Percentiles rank a stretch among this genome's conserved stretches.
Conservation (phyloP, 1,140 invertebrate species). For the Oppia nitens region DNA sequence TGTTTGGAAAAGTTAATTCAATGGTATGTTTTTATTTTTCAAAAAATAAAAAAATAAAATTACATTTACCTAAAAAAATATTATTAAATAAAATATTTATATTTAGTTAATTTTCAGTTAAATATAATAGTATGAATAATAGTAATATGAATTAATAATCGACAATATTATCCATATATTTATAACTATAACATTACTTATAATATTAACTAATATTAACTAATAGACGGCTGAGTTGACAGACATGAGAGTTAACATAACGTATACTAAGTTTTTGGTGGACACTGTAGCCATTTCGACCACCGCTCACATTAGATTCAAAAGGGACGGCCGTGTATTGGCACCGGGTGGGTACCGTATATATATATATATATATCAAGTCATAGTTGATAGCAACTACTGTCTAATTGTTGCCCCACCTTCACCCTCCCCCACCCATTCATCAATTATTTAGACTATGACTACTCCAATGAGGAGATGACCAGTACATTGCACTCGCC, state of each 20-base stretch:
- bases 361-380: neutral
- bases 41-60: no score
- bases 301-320: neutral
- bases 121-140: no score
- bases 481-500: neutral
- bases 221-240: slow-evolving; percentile 24
- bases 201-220: neutral
- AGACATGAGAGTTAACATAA: slow-evolving; percentile 22
- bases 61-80: no score
- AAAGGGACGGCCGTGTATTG: slow-evolving; percentile 4
- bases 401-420: neutral
- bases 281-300: slow-evolving; percentile 2
- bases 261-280: neutral
- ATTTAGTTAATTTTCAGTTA: no score
- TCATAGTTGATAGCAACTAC: neutral
- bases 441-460: slow-evolving; percentile 3
- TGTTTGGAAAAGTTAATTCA: slow-evolving; percentile 74
- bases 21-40: slow-evolving; percentile 42
- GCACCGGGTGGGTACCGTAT: neutral
- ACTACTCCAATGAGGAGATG: slow-evolving; percentile 2
- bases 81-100: no score
- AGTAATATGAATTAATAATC: neutral
- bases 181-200: neutral
- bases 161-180: neutral
- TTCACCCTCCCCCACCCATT: neutral